Conservation (phyloP, 2,888 invertebrate species). For the Muschampia plurimacula region DNA sequence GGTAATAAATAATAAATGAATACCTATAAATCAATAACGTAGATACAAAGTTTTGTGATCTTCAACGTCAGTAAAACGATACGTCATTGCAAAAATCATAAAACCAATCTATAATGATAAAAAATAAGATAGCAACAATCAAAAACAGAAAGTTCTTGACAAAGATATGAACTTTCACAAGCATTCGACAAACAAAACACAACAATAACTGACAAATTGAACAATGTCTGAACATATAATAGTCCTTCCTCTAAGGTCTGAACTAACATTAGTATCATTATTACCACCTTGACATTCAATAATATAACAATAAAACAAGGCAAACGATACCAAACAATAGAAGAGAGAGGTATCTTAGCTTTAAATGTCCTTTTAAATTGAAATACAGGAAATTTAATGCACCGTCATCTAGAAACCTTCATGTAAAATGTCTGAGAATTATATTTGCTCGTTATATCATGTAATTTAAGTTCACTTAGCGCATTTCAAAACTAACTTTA, state of each 20-base stretch:
- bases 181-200: neutral
- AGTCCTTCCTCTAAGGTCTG: no score
- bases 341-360: conserved; percentile 12
- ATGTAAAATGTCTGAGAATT: neutral
- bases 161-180: conserved; percentile 15
- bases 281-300: conserved; percentile 33
- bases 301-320: conserved; percentile 31
- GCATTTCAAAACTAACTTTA: neutral
- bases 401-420: neutral
- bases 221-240: conserved; percentile 12
- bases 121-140: conserved; percentile 8
- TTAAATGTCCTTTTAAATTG: conserved; percentile 26
- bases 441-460: neutral
- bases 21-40: no score
- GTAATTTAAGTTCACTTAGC: conserved; percentile 4
- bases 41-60: neutral
- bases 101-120: neutral
- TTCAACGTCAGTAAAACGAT: neutral
- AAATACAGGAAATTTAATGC: conserved; percentile 13
- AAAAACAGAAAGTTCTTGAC: conserved; percentile 10
- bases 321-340: conserved; percentile 21
- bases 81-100: neutral
- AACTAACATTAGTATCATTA: conserved; percentile 11
- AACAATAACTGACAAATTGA: conserved; percentile 20
- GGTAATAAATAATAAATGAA: neutral